These are phyloP conservation scores for Pelecanoides urinatrix DNA, from an alignment of 2,113 vertebrate genomes.

Conservation along the genomic window DNA sequence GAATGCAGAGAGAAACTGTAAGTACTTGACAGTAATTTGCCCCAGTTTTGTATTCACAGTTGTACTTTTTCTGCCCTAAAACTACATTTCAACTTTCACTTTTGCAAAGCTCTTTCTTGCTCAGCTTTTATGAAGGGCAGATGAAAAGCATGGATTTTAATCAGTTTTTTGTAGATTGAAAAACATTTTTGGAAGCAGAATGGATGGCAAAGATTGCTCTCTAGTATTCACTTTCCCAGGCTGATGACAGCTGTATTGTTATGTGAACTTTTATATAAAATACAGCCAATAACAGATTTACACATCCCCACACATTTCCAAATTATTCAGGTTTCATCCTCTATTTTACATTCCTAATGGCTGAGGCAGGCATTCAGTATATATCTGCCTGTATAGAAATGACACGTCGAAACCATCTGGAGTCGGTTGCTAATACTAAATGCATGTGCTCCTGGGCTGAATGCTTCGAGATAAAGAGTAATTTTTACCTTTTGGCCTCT, in stretches of 20 bases:
- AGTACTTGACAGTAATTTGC: not conserved
- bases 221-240: not conserved
- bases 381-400: not conserved
- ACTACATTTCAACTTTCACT: not conserved
- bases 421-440: not conserved
- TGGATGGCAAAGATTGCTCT: not conserved
- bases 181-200: not conserved
- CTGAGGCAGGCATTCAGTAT: not conserved
- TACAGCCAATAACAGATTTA: not conserved
- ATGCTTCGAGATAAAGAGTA: not conserved
- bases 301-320: accelerated
- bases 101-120: not conserved
- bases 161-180: not conserved
- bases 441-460: not conserved
- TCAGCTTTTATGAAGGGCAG: not conserved
- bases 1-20: not conserved
- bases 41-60: not conserved
- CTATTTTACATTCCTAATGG: not conserved
- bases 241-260: not conserved
- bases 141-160: not conserved
- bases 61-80: not conserved
- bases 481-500: slow-evolving; percentile 58
- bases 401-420: not conserved
- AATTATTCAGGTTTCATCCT: not conserved
- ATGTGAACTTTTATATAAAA: not conserved